Base-by-base conservation (phyloP, 2,888 invertebrate genomes). In the Amiota mariae region DNA sequence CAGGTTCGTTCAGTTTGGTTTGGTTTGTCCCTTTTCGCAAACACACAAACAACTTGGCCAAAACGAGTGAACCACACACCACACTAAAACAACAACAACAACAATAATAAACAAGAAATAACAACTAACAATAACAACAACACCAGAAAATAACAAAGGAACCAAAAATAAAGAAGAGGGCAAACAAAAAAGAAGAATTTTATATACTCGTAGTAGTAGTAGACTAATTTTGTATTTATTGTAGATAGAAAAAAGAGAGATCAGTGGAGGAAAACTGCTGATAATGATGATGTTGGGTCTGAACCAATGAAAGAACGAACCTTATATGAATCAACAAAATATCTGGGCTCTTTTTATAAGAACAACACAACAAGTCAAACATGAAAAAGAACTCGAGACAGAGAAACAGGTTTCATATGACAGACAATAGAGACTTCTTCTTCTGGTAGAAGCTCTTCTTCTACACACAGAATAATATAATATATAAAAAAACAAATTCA, bases 321-420 rank as follows among this genome's bases (percentile, higher is more conserved):
- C n/a, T 63, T 63, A 47, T 63, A 46, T 63, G 10, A 12, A n/a
- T 24, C 46, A 36, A 46, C 63, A 63, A 46, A 46, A 24, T 46
- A 24, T 63, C 54, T 36, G 36, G 36, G 8, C 36, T 36, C 36
- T 36, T 36, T 36, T 36, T 36, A 36, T 36, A 36, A 36, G 36
- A 36, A 36, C 3, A 54, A 15, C 54, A 54, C 13, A 54, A 54
- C 54, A n/a, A 13, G 15, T 15, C n/a, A 54, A 54, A 54, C 36
- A 36, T 15, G 54, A 54, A 54, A 15, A 54, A 54, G 54, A 13
- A 54, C 54, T 54, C n/a, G 6, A 54, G 54, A 54, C 54, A 54
- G 46, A 48, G 36, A 66, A 66, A 66, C 66, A 18, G 66, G 66
- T 66, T 66, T 66, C 46, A n/a, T 48, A 66, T 66, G 51, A 66